Evolutionary conservation across 1,140 invertebrate species (phyloP).

Genomic region (Formica selysi): DNA sequence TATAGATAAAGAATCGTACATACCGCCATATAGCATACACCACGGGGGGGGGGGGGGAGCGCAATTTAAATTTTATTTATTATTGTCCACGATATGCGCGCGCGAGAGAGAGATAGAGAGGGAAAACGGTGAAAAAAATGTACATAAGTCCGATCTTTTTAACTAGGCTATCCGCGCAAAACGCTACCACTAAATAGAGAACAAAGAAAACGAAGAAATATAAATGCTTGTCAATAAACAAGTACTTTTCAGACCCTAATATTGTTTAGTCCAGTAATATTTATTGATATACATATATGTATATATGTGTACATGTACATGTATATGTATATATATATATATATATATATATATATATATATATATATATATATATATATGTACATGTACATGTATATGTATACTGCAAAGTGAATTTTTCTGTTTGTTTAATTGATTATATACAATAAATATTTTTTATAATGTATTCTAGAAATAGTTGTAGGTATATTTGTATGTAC

Average conservation of each 20-base stretch:
- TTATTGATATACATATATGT: constrained; percentile 76
- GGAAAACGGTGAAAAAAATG: constrained; percentile 75
- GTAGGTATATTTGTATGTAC: constrained; percentile 61
- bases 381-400: too few species aligned
- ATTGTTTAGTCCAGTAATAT: constrained; percentile 82
- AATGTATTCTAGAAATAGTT: constrained; percentile 70
- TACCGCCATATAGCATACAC: constrained; percentile 46
- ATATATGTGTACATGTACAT: too few species aligned
- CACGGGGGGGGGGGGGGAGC: constrained; percentile 57
- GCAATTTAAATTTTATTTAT: constrained; percentile 68
- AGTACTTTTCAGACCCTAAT: constrained; percentile 73
- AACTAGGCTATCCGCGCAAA: constrained; percentile 72
- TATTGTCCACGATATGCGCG: constrained; percentile 46
- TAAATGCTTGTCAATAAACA: constrained; percentile 43
- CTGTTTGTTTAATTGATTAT: constrained; percentile 78
- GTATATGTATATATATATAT: too few species aligned
- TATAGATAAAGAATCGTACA: constrained; percentile 40
- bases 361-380: too few species aligned
- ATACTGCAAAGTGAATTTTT: constrained; percentile 64
- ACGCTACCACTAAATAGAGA: constrained; percentile 50
- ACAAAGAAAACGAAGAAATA: constrained; percentile 39
- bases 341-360: too few species aligned
- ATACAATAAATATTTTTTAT: constrained; percentile 82
- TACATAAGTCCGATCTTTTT: constrained; percentile 81
- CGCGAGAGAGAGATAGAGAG: constrained; percentile 53